Base-by-base conservation (phyloP, 2,797 vertebrate species). In the Xerus rutilus region DNA sequence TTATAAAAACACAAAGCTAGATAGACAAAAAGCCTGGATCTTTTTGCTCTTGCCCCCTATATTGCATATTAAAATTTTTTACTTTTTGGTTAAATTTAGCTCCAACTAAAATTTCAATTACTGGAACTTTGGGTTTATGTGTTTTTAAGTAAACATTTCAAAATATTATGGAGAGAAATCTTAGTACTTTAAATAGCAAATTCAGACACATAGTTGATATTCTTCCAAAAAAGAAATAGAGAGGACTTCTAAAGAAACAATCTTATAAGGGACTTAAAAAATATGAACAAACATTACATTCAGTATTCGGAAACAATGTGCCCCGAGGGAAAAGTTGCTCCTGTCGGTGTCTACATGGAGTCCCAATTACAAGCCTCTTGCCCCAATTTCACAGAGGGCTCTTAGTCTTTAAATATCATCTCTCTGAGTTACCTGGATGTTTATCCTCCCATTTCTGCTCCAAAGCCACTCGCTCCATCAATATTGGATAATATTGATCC, bases 1-100 rank as follows among this genome's bases (percentile, higher is more conserved):
- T 94, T 79, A 92, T 87, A 90, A 74, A 23, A 0, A 72, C 52
- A 70, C 49, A 97, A 76, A 88, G 86, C 59, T 65, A 86, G 23
- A 94, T 92, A 96, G 97, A 64, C 20, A 47, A 82, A n/a, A 86
- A 96, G 21, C 47, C 23, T 69, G 12, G 76, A 93, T 20, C 83
- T 64, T 30, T 88, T 30, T 69, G 79, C 86, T 30, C 28, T 84
- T 91, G 30, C 3, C 47, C 65, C 10, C 73, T 88, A 15, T 59
- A 65, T 90, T 91, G 94, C 10, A 84, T 88, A 79, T 62, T 86
- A 84, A 77, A 23, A 15, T 77, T 30, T 81, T 85, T 9, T 62
- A 25, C 21, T 62, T 87, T 94, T 89, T 83, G 57, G 39, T n/a
- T 70, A 83, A 74, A 67, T 72, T 91, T 62, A 85, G 64, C 20